Base-by-base conservation (phyloP, 2,888 invertebrate species). In the Cheilosia impressa region DNA sequence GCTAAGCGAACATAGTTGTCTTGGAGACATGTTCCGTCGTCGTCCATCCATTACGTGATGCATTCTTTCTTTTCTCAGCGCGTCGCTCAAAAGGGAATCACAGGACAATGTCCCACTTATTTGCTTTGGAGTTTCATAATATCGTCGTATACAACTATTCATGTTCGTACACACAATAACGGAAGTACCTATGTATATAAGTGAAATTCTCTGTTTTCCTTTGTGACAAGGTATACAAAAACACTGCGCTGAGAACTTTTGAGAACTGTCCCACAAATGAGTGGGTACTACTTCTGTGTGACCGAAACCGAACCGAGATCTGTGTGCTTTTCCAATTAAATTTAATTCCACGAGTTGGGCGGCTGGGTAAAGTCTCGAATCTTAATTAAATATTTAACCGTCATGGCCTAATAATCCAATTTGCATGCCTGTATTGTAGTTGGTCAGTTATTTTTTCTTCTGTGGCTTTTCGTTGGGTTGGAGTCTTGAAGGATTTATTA, bases 311-410 rank as follows among this genome's bases (percentile, higher is more conserved):
- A 60, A 62, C 53, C 17, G 15, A 38, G 13, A 43, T 43, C 15
- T 78, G 68, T 83, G 57, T 78, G 72, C 38, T 50, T 60, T 78
- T 57, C 43, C 79, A 84, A 79, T 84, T 84, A 79, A 84, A 65
- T 79, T 63, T 63, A 84, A 84, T 84, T 79, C 41, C 45, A 53
- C 62, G 63, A 79, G 79, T 69, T 84, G 83, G 52, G 31, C 24
- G 43, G 47, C 57, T 53, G 9, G 66, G 47, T 77, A 60, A 72
- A 62, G 73, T 72, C 73, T 84, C 53, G 63, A 75, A 73, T 65
- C 63, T 84, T 84, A 79, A 84, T 79, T 75, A 79, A 84, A 69
- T 79, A 73, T 73, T 79, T 75, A 75, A 68, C 41, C 63, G 58
- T 24, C 52, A 63, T 53, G 65, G 53, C 73, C 79, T 53, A 75